Conservation (phyloP, 2,797 vertebrate genomes). For the Neopelma chrysocephalum region DNA sequence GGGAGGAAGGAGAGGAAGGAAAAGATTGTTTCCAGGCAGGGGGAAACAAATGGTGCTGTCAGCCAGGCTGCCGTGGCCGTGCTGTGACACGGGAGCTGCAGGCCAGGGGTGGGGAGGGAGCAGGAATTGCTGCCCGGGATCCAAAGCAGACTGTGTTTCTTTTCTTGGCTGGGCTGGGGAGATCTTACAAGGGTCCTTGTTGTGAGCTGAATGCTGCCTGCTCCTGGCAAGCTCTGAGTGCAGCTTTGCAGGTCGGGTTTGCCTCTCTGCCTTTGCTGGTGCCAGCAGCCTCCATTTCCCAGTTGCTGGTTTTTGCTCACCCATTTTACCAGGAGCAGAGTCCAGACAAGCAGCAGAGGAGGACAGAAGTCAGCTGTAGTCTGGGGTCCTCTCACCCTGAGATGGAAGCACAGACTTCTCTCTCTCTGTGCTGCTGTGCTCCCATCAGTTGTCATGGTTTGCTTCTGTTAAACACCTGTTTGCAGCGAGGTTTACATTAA, state of each 20-base stretch:
- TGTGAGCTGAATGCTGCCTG: neutral
- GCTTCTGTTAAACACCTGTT: neutral
- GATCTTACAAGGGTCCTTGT: neutral
- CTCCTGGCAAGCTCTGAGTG: neutral
- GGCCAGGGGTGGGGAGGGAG: neutral
- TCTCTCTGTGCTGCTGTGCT: neutral
- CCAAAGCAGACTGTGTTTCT: neutral
- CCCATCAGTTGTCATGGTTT: neutral
- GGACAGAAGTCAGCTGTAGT: neutral
- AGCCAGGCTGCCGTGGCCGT: neutral
- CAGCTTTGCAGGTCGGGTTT: slow-evolving; percentile 2
- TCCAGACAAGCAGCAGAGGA: neutral
- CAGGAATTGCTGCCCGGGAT: neutral
- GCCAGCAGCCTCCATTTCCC: slow-evolving; percentile 11
- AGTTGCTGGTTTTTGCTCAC: neutral
- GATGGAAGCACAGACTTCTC: neutral
- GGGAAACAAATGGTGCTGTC: neutral
- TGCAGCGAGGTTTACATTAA: slow-evolving; percentile 2
- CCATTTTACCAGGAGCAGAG: neutral
- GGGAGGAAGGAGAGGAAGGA: neutral
- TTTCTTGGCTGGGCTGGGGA: neutral
- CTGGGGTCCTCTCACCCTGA: neutral
- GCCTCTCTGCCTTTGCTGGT: neutral
- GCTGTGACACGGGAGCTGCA: neutral
- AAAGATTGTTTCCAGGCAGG: neutral